Evolutionary conservation across 1,140 invertebrate genomes (phyloP).

Genomic region (Cecropterus lyciades): DNA sequence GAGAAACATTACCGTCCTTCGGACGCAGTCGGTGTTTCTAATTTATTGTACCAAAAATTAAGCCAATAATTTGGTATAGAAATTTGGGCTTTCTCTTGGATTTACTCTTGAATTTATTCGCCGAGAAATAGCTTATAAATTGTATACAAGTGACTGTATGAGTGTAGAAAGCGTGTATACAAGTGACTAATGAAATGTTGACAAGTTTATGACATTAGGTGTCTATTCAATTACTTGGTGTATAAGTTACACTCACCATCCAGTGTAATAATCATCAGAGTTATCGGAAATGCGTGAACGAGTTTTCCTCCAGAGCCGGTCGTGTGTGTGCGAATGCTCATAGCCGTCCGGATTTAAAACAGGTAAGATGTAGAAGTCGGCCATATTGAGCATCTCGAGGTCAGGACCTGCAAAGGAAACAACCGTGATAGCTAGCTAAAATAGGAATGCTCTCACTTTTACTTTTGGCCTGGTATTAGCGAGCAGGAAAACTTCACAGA

Average conservation of each 20-base stretch:
- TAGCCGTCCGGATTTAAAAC: constrained; percentile 93
- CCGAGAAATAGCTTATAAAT: no score
- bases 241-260: constrained; percentile 63
- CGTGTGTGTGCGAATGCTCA: constrained; percentile 89
- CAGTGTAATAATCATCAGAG: constrained; percentile 72
- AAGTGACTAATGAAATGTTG: no score
- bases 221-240: background rate
- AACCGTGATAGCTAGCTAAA: constrained; percentile 19
- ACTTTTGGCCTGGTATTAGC: background rate
- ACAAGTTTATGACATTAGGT: background rate
- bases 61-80: no score
- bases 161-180: no score
- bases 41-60: no score
- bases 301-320: constrained; percentile 93
- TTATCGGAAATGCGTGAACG: constrained; percentile 84
- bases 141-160: no score
- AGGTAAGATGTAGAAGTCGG: constrained; percentile 92
- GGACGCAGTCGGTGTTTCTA: no score
- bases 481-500: background rate
- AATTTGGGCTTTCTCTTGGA: no score
- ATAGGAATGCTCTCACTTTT: constrained; percentile 10
- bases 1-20: no score
- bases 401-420: constrained; percentile 67
- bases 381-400: constrained; percentile 85
- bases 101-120: no score